Evolutionary conservation across 2,888 invertebrate genomes (phyloP), one percentile per base, ranked within the genome.

Genomic region (Ecdyonurus torrentis): DNA sequence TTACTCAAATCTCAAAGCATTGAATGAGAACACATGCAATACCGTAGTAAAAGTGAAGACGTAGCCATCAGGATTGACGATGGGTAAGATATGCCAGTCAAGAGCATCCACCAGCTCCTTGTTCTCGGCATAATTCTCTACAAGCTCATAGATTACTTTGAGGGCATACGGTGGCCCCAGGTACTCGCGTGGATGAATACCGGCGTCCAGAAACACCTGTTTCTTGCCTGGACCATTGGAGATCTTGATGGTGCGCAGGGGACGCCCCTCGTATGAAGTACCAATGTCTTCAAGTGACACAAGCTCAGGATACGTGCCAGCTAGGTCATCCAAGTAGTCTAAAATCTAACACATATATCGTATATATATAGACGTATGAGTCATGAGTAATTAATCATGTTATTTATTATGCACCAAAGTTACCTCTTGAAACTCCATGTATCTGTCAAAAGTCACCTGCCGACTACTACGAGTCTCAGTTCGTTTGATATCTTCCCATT

Each of bases 181-280:
- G 62, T 62, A 78, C 70, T 79, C 78, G 50, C 78, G 67, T 2
- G 71, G 71, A 60, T 72, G 72, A 64, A 22, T 55, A 70, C 72
- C 74, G 67, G 73, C 79, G 66, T 80, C 79, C 20, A 79, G 74
- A 72, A 77, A 78, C 58, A 79, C 74, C n/a, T 73, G 73, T n/a
- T 73, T 72, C 64, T 75, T 75, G 23, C 67, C 23, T 60, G 66
- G 67, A 59, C 68, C 68, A 23, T 66, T 67, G 2, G 69, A 68
- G 37, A 71, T 68, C 59, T 70, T 71, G 58, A 69, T 67, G 65
- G 63, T 81, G 19, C 69, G 69, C 7, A 73, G 64, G 55, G 71
- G 70, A 3, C 71, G 66, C 0, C 70, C 70, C 67, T 73, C 72
- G 5, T 67, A 65, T 2, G 71, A 69, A 24, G 64, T 66, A 10